Conservation (phyloP, 2,113 vertebrate genomes). For the Sula dactylatra region DNA sequence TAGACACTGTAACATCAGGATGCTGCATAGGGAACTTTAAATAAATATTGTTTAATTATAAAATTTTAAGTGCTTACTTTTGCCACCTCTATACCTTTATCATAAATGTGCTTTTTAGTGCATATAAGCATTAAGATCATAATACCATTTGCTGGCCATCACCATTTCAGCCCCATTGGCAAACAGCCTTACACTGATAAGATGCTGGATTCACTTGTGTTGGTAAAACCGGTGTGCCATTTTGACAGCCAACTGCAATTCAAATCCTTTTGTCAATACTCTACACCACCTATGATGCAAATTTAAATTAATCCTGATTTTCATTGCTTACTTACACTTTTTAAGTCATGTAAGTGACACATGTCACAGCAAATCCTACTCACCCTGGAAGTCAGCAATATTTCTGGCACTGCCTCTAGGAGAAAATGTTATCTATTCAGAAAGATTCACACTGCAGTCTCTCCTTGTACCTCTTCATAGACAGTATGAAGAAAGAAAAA, state of each 20-base stretch:
- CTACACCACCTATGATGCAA: background rate
- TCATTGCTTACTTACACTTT: background rate
- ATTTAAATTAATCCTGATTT: slow-evolving; percentile 33
- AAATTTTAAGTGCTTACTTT: background rate
- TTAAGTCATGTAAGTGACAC: background rate
- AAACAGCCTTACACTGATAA: background rate
- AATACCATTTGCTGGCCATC: background rate
- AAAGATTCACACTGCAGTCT: background rate
- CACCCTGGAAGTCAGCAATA: background rate
- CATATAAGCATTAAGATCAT: background rate
- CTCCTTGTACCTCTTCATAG: background rate
- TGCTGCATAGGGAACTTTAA: background rate
- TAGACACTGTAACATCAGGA: background rate
- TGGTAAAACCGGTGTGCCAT: background rate
- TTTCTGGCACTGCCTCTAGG: background rate
- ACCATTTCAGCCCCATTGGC: background rate
- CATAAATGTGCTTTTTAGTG: background rate
- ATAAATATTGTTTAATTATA: background rate
- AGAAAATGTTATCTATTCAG: background rate
- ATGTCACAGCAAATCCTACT: background rate
- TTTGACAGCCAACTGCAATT: background rate
- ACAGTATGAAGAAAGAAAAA: background rate
- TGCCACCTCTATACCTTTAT: background rate
- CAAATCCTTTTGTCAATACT: slow-evolving; percentile 33
- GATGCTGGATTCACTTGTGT: background rate